Conservation (phyloP, 2,113 vertebrate species). For the Hemiprocne comata region DNA sequence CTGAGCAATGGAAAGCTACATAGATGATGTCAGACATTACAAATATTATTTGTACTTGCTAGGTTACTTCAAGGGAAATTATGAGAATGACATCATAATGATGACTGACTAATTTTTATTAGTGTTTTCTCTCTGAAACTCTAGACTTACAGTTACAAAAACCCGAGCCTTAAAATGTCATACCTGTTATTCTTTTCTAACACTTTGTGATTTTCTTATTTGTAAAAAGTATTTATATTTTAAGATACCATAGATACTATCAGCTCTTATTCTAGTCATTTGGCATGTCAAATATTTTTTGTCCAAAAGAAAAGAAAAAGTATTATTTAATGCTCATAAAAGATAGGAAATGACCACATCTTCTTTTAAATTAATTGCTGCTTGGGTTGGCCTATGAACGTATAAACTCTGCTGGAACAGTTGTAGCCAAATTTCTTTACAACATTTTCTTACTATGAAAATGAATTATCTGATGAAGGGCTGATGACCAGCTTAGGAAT, state of each 20-base stretch:
- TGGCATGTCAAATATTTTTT: slow-evolving; percentile 8
- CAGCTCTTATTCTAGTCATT: background rate
- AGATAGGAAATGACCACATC: slow-evolving; percentile 69
- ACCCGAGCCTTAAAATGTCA: slow-evolving; percentile 44
- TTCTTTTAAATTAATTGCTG: slow-evolving; percentile 63
- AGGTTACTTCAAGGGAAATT: slow-evolving; percentile 82
- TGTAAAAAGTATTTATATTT: slow-evolving; percentile 38
- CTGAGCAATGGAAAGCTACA: slow-evolving; percentile 83
- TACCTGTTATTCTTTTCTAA: slow-evolving; percentile 64
- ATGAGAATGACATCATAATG: slow-evolving; percentile 81
- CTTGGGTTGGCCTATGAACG: slow-evolving; percentile 51
- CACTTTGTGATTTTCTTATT: slow-evolving; percentile 54
- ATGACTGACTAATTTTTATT: slow-evolving; percentile 80
- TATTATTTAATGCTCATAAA: slow-evolving; percentile 62
- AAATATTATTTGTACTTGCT: slow-evolving; percentile 87
- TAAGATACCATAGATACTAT: slow-evolving; percentile 16
- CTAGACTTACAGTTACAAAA: slow-evolving; percentile 69
- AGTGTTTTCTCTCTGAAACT: slow-evolving; percentile 77
- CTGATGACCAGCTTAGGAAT: slow-evolving; percentile 29
- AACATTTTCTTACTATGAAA: slow-evolving; percentile 13
- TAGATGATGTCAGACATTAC: slow-evolving; percentile 84
- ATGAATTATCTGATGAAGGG: slow-evolving; percentile 42
- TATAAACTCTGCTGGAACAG: slow-evolving; percentile 55
- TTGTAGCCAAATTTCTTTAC: slow-evolving; percentile 44
- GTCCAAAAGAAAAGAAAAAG: background rate